Conservation (phyloP, 2,888 invertebrate species). For the Netelia virgata region DNA sequence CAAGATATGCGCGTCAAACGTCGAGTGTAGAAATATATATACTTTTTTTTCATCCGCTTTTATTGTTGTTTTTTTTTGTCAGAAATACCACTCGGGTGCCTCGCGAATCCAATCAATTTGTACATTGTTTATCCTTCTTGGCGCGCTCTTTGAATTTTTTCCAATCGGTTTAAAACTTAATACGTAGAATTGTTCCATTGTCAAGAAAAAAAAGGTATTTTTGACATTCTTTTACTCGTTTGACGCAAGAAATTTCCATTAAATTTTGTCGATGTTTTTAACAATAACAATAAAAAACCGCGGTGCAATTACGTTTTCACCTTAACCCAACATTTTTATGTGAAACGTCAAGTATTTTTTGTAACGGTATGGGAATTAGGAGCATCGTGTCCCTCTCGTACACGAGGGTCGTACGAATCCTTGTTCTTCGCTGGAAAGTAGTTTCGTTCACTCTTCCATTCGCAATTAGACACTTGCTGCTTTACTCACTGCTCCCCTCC, state of each 20-base stretch:
- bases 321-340: not conserved
- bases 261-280: not conserved
- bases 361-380: not conserved
- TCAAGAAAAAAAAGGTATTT: not conserved
- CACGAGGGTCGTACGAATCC: constrained; percentile 22
- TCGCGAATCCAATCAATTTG: not conserved
- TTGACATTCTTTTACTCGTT: not conserved
- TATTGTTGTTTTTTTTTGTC: not conserved
- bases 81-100: not conserved
- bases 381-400: not conserved
- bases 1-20: constrained; percentile 31
- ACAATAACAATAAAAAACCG: too few relatives aligned
- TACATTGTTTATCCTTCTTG: not conserved
- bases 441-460: constrained; percentile 70
- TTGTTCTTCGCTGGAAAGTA: constrained; percentile 63
- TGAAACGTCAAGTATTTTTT: not conserved
- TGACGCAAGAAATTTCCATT: not conserved
- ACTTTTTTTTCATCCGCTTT: constrained; percentile 1
- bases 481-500: not conserved
- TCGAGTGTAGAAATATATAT: not conserved
- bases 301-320: not conserved
- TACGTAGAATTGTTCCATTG: too few relatives aligned
- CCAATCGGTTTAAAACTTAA: not conserved
- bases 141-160: constrained; percentile 39
- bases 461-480: constrained; percentile 72